Evolutionary conservation across 2,888 invertebrate genomes (phyloP), one percentile per base, ranked within the genome.

Genomic region (Nymphalis urticae): DNA sequence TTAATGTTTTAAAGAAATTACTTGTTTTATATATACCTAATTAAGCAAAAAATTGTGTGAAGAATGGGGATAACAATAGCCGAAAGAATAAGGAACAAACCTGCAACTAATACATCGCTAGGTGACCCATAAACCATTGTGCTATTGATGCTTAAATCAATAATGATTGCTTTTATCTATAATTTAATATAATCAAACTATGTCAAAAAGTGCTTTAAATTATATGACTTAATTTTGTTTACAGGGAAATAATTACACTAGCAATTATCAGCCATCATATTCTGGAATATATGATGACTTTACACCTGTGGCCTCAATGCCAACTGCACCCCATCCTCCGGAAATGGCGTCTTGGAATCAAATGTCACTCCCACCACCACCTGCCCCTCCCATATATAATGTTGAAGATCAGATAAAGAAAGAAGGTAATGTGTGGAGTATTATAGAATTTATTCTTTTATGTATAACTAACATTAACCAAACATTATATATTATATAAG

Each of bases 401-500:
- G 82, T 88, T 62, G 93, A 89, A 76, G 93, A 93, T 64, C 92
- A 93, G 73, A 85, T 91, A 19, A 93, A 93, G 76, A 93, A 93
- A 85, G 93, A 93, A 85, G 93, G 93, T 93, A 85, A 73, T 78
- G 47, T 73, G 2, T 36, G 9, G 2, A 56, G 6, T 13, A 65
- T 47, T 6, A 59, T 8, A 48, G 10, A 7, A 51, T 19, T 19
- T 19, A 51, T 27, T 5, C 27, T 32, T 32, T 32, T 6, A 6
- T 32, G 27, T 0, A 32, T 32, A 32, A 32, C 6, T 6, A 32
- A 32, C 27, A 32, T 4, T 27, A 27, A 27, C 5, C 27, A 27
- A 27, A 3, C 27, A 4, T 32, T 32, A 42, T 42, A 42, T 42
- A 42, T 10, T 4, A 42, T 42, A 13, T 13, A 42, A 4, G 2